A percentile compares a stretch with the other conserved stretches of the same genome.
These are phyloP conservation scores for Monopis laevigella DNA, from an alignment of 2,888 invertebrate genomes.

Conservation along the genomic window DNA sequence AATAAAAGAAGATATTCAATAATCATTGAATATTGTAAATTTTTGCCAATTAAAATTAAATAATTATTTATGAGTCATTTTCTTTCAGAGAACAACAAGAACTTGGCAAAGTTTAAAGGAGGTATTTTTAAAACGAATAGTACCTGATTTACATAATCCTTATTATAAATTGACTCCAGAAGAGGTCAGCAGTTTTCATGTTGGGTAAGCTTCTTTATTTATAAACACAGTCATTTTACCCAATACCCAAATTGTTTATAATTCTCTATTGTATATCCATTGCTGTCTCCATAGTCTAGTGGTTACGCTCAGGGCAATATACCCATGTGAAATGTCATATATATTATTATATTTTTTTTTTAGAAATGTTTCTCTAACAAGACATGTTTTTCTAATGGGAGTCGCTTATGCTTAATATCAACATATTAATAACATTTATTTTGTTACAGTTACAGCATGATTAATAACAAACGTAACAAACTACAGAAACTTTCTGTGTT, in stretches of 20 bases:
- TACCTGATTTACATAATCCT: constrained; percentile 55
- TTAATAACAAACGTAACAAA: constrained; percentile 1
- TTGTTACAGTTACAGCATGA: constrained; percentile 2
- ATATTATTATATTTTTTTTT: no score
- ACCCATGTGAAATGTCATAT: no score
- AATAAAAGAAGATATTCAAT: no score
- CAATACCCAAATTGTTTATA: no score
- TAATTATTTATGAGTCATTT: no score
- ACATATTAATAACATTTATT: not conserved
- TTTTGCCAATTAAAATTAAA: not conserved
- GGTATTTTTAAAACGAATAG: constrained; percentile 51
- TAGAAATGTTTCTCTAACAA: no score
- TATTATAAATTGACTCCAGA: constrained; percentile 41
- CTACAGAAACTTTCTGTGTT: not conserved
- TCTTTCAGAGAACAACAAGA: constrained; percentile 36
- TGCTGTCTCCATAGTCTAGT: no score
- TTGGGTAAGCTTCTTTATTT: constrained; percentile 33
- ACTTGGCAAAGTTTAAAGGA: constrained; percentile 65
- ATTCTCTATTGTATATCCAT: no score
- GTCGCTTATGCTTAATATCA: no score
- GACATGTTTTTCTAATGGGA: no score
- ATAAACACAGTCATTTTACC: constrained; percentile 2
- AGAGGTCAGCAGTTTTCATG: constrained; percentile 44
- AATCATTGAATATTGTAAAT: no score
- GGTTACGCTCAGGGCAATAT: no score